phyloP scores from a whole-genome alignment of 1,140 invertebrate genomes.

The Eupristina koningsbergeri region DNA sequence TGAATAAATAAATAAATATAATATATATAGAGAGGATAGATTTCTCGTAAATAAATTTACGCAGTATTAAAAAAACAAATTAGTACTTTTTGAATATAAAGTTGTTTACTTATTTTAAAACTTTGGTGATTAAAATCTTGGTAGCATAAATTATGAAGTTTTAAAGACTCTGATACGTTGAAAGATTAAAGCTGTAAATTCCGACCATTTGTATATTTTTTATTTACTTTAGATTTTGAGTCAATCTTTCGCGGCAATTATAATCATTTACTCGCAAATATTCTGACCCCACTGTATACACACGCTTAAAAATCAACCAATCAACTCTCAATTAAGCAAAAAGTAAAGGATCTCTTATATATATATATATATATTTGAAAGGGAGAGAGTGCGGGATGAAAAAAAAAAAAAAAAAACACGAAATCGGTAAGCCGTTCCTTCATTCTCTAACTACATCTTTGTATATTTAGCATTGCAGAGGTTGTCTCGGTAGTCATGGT shows the following conservation, averaged over 20 bases:
- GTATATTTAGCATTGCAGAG: slow-evolving; percentile 43
- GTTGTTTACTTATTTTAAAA: not conserved
- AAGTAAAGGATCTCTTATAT: not conserved
- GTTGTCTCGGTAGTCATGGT: slow-evolving; percentile 1
- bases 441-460: slow-evolving; percentile 19
- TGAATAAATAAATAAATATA: too few species aligned
- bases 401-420: not conserved
- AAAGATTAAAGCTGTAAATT: not conserved
- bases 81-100: not conserved
- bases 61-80: not conserved
- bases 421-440: slow-evolving; percentile 2
- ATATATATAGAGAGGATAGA: too few species aligned
- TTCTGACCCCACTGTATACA: not conserved
- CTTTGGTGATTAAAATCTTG: not conserved
- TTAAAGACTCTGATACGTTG: not conserved
- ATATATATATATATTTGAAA: not conserved
- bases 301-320: too few species aligned
- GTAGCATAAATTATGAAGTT: not conserved
- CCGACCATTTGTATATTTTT: not conserved
- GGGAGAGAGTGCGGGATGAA: not conserved
- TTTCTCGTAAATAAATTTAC: not conserved
- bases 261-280: not conserved
- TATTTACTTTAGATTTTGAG: not conserved
- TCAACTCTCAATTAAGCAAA: not conserved
- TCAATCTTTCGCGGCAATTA: not conserved